A percentile compares a stretch with the other conserved stretches of the same genome.
Evolutionary conservation across 2,113 vertebrate species (phyloP).

Genomic region (Eurypyga helias): DNA sequence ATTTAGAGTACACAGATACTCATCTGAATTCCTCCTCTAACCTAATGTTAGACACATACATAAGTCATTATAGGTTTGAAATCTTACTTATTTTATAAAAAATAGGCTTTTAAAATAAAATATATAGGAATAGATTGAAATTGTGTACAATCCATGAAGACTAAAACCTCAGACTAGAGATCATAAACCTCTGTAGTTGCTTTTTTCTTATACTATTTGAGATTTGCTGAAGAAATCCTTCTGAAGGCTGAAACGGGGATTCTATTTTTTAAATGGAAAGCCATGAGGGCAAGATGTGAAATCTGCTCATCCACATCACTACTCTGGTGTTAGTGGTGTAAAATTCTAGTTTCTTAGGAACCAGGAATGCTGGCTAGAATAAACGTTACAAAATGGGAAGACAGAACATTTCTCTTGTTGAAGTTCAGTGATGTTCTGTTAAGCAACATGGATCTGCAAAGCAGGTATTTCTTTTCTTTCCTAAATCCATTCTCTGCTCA

Average conservation of each 20-base stretch:
- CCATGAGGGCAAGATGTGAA: neutral
- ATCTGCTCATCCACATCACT: neutral
- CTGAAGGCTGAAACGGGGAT: neutral
- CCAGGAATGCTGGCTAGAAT: neutral
- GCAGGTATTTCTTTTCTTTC: neutral
- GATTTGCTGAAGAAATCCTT: neutral
- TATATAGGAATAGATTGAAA: neutral
- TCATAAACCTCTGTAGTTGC: neutral
- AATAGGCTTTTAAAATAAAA: neutral
- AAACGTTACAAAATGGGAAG: neutral
- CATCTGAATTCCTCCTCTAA: neutral
- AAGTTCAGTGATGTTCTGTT: neutral
- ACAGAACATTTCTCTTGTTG: neutral
- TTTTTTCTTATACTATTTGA: neutral
- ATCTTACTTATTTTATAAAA: neutral
- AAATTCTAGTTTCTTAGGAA: neutral
- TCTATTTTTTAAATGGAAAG: neutral
- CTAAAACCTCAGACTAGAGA: neutral
- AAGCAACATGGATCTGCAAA: neutral
- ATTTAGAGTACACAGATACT: neutral
- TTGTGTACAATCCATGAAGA: neutral
- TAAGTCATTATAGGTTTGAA: neutral
- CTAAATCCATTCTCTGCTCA: conserved; percentile 10
- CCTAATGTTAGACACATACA: neutral
- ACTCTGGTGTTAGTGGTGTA: neutral